phyloP scores from a whole-genome alignment of 2,113 vertebrate genomes.

The Caranx ignobilis region DNA sequence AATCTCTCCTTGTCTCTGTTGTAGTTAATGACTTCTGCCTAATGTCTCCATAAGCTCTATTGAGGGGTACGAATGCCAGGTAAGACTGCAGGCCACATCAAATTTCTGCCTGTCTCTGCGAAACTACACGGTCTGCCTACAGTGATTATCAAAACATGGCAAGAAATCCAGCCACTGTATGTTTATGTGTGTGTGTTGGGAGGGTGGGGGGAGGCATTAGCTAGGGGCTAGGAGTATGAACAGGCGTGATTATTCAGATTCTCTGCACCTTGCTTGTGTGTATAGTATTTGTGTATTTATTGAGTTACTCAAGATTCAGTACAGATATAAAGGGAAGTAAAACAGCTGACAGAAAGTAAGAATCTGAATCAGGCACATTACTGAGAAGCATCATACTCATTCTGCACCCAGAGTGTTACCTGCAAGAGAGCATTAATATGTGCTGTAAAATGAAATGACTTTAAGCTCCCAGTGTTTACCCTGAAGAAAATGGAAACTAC shows the following conservation, averaged over 20 bases:
- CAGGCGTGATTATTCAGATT: slow-evolving; percentile 46
- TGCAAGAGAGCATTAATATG: slow-evolving; percentile 26
- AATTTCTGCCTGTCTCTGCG: slow-evolving; percentile 46
- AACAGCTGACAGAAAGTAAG: slow-evolving; percentile 38
- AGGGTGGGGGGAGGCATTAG: slow-evolving; percentile 26
- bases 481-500: slow-evolving; percentile 34
- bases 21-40: slow-evolving; percentile 75
- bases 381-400: slow-evolving; percentile 46
- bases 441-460: slow-evolving; percentile 59
- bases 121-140: slow-evolving; percentile 46
- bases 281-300: slow-evolving; percentile 27
- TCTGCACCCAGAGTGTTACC: slow-evolving; percentile 18
- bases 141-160: slow-evolving; percentile 63
- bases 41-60: slow-evolving; percentile 74
- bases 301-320: slow-evolving; percentile 27
- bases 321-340: slow-evolving; percentile 32
- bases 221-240: slow-evolving; percentile 34
- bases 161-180: slow-evolving; percentile 28
- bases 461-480: slow-evolving; percentile 33
- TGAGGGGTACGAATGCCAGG: slow-evolving; percentile 74
- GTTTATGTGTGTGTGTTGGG: slow-evolving; percentile 3
- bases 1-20: slow-evolving; percentile 65
- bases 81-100: slow-evolving; percentile 64
- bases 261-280: not conserved
- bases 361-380: slow-evolving; percentile 51